These are phyloP conservation scores for Tachystola acroxantha DNA, from an alignment of 2,888 invertebrate genomes.

Conservation along the genomic window DNA sequence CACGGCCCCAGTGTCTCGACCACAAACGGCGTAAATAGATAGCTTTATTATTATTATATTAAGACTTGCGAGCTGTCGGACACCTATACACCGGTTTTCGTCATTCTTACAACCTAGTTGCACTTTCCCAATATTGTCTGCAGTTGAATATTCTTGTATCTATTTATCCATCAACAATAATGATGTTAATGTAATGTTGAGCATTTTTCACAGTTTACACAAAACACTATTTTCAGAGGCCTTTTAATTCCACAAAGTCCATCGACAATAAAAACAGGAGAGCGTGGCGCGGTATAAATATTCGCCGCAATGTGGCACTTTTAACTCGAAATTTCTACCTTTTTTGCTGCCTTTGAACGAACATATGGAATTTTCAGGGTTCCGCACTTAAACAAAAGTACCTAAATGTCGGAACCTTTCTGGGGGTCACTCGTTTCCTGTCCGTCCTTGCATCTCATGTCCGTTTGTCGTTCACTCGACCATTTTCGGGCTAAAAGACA, in stretches of 20 bases:
- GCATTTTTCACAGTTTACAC: too few species aligned
- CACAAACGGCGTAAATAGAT: too few species aligned
- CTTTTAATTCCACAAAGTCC: conserved; percentile 9
- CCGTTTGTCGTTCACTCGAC: neutral
- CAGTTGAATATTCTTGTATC: too few species aligned
- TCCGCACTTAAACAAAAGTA: conserved; percentile 2
- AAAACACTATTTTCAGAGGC: conserved; percentile 4
- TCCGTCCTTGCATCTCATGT: neutral
- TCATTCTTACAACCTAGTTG: too few species aligned
- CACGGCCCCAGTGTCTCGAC: too few species aligned
- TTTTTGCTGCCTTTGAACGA: conserved; percentile 8
- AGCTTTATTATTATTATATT: too few species aligned
- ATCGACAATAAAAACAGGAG: conserved; percentile 1
- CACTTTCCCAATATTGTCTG: too few species aligned
- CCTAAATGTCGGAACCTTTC: conserved; percentile 3
- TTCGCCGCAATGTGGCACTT: conserved; percentile 5
- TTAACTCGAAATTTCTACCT: conserved; percentile 4
- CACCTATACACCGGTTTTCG: too few species aligned
- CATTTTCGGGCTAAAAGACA: neutral
- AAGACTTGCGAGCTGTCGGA: too few species aligned
- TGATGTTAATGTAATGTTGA: too few species aligned
- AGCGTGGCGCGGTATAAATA: conserved; percentile 1
- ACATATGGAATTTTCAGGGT: conserved; percentile 7
- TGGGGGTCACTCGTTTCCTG: conserved; percentile 3
- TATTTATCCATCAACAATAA: too few species aligned